Conservation (phyloP, 2,888 invertebrate genomes). For the Gibbula magus region DNA sequence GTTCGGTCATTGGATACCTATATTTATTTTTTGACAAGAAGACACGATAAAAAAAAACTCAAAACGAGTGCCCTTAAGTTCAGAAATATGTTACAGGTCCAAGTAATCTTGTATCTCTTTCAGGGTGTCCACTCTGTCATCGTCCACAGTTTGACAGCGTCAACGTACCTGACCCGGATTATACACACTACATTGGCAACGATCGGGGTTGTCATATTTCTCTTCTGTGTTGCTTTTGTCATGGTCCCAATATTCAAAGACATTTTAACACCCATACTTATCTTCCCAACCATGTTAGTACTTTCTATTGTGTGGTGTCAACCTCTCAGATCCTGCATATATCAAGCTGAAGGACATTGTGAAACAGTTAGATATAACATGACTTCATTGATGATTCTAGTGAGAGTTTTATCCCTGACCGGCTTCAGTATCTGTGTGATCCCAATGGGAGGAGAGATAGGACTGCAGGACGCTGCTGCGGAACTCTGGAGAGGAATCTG, state of each 20-base stretch:
- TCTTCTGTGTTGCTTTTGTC: slow-evolving; percentile 37
- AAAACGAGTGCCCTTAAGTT: too few relatives aligned
- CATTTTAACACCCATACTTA: slow-evolving; percentile 40
- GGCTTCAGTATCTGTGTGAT: slow-evolving; percentile 36
- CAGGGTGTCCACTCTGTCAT: too few relatives aligned
- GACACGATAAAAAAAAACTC: too few relatives aligned
- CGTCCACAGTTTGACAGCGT: too few relatives aligned
- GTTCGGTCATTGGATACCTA: too few relatives aligned
- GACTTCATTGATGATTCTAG: slow-evolving; percentile 38
- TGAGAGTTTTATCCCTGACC: slow-evolving; percentile 36
- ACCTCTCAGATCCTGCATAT: slow-evolving; percentile 37
- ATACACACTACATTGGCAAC: too few relatives aligned
- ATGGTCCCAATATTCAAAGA: slow-evolving; percentile 34
- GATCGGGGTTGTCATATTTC: slow-evolving; percentile 24
- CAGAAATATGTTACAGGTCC: too few relatives aligned
- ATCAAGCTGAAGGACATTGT: slow-evolving; percentile 36
- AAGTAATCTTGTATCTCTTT: too few relatives aligned
- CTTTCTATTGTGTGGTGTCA: slow-evolving; percentile 49
- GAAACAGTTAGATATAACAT: slow-evolving; percentile 42
- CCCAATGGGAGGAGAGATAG: slow-evolving; percentile 28
- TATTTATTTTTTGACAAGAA: too few relatives aligned
- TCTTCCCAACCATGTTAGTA: slow-evolving; percentile 37
- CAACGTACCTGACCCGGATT: too few relatives aligned
- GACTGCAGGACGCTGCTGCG: slow-evolving; percentile 30
- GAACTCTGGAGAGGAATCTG: slow-evolving; percentile 39